Conservation (phyloP, 2,888 invertebrate genomes). For the Lapara coniferarum region DNA sequence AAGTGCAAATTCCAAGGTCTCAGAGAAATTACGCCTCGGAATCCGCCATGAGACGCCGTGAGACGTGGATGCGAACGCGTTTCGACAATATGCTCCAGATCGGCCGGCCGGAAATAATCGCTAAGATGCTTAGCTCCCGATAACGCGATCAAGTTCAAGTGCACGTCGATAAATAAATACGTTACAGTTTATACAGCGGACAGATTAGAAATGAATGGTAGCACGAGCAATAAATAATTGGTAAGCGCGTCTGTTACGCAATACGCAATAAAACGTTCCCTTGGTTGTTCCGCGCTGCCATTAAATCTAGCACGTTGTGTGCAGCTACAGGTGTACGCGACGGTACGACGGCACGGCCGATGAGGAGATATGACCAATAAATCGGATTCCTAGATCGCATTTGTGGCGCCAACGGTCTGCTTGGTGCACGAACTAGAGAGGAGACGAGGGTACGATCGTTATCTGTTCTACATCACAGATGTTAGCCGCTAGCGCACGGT, state of each 20-base stretch:
- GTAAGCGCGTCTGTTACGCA: slow-evolving; percentile 56
- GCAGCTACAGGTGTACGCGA: slow-evolving; percentile 66
- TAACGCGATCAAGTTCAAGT: slow-evolving; percentile 71
- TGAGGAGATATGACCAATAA: slow-evolving; percentile 71
- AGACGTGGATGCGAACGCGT: slow-evolving; percentile 38
- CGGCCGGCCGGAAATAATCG: slow-evolving; percentile 57
- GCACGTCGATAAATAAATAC: slow-evolving; percentile 58
- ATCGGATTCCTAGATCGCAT: slow-evolving; percentile 70
- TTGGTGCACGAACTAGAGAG: slow-evolving; percentile 45
- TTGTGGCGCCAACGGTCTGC: slow-evolving; percentile 75
- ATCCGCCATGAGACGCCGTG: slow-evolving; percentile 43
- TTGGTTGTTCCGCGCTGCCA: slow-evolving; percentile 54
- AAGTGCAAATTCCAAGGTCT: slow-evolving; percentile 66
- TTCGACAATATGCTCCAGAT: slow-evolving; percentile 34
- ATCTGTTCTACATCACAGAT: slow-evolving; percentile 47
- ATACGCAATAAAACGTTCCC: slow-evolving; percentile 58
- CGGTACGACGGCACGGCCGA: slow-evolving; percentile 42
- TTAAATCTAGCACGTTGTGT: slow-evolving; percentile 47
- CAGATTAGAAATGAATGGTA: slow-evolving; percentile 56
- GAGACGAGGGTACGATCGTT: slow-evolving; percentile 48
- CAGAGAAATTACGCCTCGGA: slow-evolving; percentile 57
- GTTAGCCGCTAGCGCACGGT: slow-evolving; percentile 28
- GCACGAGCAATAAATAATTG: slow-evolving; percentile 59
- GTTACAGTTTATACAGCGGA: slow-evolving; percentile 54
- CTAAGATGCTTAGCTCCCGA: slow-evolving; percentile 51